Conservation (phyloP, 2,888 invertebrate species). For the Proisotoma minuta region DNA sequence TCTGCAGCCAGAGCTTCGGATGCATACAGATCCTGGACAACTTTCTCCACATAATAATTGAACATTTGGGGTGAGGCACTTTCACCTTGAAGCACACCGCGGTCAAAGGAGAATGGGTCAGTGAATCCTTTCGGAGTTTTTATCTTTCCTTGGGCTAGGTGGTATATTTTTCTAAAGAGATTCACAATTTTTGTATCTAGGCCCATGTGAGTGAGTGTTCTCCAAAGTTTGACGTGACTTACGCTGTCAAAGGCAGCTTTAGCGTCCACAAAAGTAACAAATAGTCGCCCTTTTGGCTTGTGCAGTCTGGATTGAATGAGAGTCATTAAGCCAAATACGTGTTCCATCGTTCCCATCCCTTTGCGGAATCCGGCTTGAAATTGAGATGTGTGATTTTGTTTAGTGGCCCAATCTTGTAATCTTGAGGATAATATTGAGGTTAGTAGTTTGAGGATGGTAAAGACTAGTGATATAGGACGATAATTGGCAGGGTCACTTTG, state of each 20-base stretch:
- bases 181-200: constrained; percentile 32
- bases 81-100: constrained; percentile 35
- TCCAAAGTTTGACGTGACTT: constrained; percentile 33
- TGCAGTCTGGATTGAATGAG: constrained; percentile 26
- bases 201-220: constrained; percentile 18
- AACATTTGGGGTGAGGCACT: background rate
- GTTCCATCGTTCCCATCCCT: constrained; percentile 37
- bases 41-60: background rate
- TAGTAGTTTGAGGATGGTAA: constrained; percentile 36
- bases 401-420: constrained; percentile 34
- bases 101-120: constrained; percentile 24
- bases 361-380: constrained; percentile 44
- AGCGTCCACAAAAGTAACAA: constrained; percentile 42
- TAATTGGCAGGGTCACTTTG: constrained; percentile 32
- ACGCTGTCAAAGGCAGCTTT: constrained; percentile 38
- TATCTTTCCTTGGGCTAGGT: background rate
- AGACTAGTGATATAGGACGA: constrained; percentile 33
- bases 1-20: background rate
- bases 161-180: constrained; percentile 18
- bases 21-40: background rate
- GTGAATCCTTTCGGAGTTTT: background rate
- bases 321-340: constrained; percentile 38
- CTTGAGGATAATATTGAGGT: constrained; percentile 35
- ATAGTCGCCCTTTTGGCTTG: constrained; percentile 25
- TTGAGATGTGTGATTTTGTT: constrained; percentile 37